Percentiles rank a stretch among this genome's conserved stretches.
Evolutionary conservation across 2,113 vertebrate genomes (phyloP).

Genomic region (Seriola dumerili): DNA sequence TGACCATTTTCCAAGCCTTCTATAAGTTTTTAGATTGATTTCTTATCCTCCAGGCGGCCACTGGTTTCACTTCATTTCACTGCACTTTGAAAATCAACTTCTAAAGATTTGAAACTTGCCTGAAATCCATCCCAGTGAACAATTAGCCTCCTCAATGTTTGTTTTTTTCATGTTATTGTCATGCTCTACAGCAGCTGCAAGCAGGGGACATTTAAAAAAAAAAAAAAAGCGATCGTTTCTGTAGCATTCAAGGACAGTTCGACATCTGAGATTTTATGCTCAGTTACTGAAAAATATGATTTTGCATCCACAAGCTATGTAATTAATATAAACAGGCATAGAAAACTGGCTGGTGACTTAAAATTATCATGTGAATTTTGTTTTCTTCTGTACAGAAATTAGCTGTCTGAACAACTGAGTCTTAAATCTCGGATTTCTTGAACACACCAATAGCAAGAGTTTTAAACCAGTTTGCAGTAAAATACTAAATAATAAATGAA

Average conservation of each 20-base stretch:
- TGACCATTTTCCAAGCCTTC: not conserved
- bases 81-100: constrained; percentile 39
- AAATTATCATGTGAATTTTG: not conserved
- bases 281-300: not conserved
- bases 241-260: constrained; percentile 11
- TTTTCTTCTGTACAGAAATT: not conserved
- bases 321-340: not conserved
- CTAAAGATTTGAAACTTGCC: constrained; percentile 18
- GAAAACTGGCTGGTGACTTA: too few relatives aligned
- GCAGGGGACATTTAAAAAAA: not conserved
- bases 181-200: constrained; percentile 5
- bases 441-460: not conserved
- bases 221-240: not conserved
- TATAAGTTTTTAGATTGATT: constrained; percentile 39
- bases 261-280: not conserved
- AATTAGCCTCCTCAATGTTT: constrained; percentile 2
- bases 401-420: not conserved
- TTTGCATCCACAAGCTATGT: not conserved
- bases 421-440: not conserved
- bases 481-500: too few relatives aligned
- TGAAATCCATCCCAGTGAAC: constrained; percentile 27
- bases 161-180: not conserved
- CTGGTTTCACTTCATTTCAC: constrained; percentile 38
- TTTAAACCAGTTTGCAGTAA: not conserved
- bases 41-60: constrained; percentile 17